phyloP scores from a whole-genome alignment of 2,797 vertebrate genomes.

The Pogoniulus pusillus region DNA sequence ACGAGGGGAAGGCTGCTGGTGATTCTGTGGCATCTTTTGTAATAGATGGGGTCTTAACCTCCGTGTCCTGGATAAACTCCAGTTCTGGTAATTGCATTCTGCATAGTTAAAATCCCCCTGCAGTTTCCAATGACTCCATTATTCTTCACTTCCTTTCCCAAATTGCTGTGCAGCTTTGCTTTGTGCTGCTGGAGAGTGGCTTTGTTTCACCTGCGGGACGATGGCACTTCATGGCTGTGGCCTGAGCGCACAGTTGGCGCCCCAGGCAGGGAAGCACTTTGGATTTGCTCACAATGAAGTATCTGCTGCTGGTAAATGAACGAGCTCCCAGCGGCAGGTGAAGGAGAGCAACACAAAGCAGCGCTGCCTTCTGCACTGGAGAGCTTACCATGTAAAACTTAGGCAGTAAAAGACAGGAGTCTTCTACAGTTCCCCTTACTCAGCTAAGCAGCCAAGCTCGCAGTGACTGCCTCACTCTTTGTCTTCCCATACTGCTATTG shows the following conservation, averaged over 20 bases:
- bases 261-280: neutral
- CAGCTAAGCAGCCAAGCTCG: constrained; percentile 24
- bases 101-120: constrained; percentile 61
- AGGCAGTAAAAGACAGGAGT: constrained; percentile 40
- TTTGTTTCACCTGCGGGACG: constrained; percentile 69
- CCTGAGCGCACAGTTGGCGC: constrained; percentile 17
- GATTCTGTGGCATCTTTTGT: constrained; percentile 58
- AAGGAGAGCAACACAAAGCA: constrained; percentile 29
- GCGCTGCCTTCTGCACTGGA: neutral
- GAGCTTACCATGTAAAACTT: constrained; percentile 35
- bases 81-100: constrained; percentile 67
- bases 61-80: constrained; percentile 64
- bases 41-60: constrained; percentile 62
- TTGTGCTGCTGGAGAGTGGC: constrained; percentile 50
- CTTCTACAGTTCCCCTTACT: constrained; percentile 19
- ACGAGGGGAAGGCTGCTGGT: constrained; percentile 37
- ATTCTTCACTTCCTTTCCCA: constrained; percentile 63
- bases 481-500: constrained; percentile 49
- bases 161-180: constrained; percentile 48
- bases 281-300: constrained; percentile 45
- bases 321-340: neutral
- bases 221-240: constrained; percentile 48
- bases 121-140: constrained; percentile 62
- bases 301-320: constrained; percentile 16
- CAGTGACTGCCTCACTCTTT: constrained; percentile 26